Conservation (phyloP, 2,888 invertebrate species). For the Linnaemya vulpina region DNA sequence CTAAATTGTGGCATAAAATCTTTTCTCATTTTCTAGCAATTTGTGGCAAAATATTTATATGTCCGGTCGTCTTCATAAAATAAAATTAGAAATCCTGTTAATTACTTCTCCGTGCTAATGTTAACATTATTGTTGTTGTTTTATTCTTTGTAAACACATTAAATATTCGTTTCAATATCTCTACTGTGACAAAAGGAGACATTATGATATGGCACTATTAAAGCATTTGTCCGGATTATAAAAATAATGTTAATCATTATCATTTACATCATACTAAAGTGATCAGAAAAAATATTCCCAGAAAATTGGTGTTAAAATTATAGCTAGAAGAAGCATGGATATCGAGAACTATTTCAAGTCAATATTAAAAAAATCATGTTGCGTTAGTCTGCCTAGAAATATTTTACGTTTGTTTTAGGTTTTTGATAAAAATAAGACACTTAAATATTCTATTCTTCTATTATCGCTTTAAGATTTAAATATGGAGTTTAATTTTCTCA, state of each 20-base stretch:
- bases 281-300: neutral
- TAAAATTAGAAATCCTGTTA: neutral
- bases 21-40: neutral
- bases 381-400: too few species aligned
- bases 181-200: neutral
- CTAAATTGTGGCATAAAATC: neutral
- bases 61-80: neutral
- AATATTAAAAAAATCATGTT: too few species aligned
- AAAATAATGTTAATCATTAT: conserved; percentile 3
- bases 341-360: too few species aligned
- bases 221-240: neutral
- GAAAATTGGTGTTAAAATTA: neutral
- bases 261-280: neutral
- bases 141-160: neutral
- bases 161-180: neutral
- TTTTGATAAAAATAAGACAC: neutral
- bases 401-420: neutral
- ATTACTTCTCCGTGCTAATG: neutral
- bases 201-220: neutral
- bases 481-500: neutral
- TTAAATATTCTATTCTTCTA: neutral
- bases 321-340: neutral
- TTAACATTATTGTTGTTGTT: neutral
- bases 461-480: neutral
- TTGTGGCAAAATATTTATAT: neutral